These are phyloP conservation scores for Clarias platycephalus DNA, from an alignment of 2,797 vertebrate genomes.

Conservation along the genomic window DNA sequence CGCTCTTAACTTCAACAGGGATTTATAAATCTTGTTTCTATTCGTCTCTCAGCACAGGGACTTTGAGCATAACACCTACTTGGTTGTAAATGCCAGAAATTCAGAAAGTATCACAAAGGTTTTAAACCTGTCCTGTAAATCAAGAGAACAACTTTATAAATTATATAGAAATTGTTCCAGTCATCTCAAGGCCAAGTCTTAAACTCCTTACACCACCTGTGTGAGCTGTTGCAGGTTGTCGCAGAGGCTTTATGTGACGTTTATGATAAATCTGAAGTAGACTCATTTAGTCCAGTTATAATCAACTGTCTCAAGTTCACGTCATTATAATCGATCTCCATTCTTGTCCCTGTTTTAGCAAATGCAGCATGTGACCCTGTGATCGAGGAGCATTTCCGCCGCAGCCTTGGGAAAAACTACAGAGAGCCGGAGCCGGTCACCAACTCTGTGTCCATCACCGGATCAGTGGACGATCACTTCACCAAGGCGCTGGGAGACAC, in stretches of 20 bases:
- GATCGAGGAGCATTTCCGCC: conserved; percentile 97
- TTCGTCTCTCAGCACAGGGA: not conserved
- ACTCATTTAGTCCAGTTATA: not conserved
- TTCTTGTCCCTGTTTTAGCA: conserved; percentile 36
- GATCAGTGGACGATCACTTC: conserved; percentile 97
- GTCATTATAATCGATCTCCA: conserved; percentile 5
- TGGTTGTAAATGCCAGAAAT: not conserved
- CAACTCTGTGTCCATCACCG: conserved; percentile 97
- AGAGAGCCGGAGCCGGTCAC: conserved; percentile 91
- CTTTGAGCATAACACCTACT: not conserved
- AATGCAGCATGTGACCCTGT: conserved; percentile 88
- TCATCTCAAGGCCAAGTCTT: not conserved
- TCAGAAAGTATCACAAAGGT: not conserved
- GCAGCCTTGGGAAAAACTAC: conserved; percentile 97
- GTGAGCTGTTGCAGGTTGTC: not conserved
- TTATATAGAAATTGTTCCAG: not conserved
- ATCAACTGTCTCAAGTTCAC: not conserved
- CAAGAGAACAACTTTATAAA: not conserved
- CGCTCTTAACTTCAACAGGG: not conserved
- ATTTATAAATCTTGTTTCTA: conserved; percentile 5
- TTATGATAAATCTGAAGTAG: not conserved
- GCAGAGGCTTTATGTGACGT: not conserved
- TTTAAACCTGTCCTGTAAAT: not conserved
- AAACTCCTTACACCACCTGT: not conserved
- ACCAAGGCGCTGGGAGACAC: conserved; percentile 97